These are phyloP conservation scores for Numida meleagris DNA, from an alignment of 2,113 vertebrate genomes.

Conservation along the genomic window DNA sequence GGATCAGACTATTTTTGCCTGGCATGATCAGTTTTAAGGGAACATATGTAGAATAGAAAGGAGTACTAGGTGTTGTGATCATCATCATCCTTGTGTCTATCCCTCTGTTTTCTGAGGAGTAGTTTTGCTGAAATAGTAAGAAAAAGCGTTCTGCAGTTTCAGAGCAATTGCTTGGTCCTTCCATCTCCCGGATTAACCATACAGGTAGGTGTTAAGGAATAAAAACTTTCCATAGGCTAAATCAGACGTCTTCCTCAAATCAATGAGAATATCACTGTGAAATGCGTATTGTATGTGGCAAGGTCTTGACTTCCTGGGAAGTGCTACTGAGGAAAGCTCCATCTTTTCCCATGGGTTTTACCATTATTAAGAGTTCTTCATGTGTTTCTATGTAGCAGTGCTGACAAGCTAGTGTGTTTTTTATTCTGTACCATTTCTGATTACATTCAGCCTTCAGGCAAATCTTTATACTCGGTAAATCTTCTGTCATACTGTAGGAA, in stretches of 20 bases:
- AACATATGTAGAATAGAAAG: background rate
- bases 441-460: conserved; percentile 62
- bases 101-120: background rate
- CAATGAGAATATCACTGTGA: background rate
- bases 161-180: background rate
- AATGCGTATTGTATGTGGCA: background rate
- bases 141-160: background rate
- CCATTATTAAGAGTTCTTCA: background rate
- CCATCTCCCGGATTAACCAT: background rate
- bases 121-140: background rate
- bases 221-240: background rate
- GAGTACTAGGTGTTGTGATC: background rate
- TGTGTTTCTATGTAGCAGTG: background rate
- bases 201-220: background rate
- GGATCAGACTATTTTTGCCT: background rate
- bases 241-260: background rate
- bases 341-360: background rate
- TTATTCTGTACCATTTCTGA: conserved; percentile 47
- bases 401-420: conserved; percentile 45
- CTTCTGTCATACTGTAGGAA: conserved; percentile 51
- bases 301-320: conserved; percentile 7
- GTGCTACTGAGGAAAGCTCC: background rate
- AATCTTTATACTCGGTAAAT: conserved; percentile 51
- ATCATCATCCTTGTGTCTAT: background rate
- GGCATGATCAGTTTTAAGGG: background rate